Conservation (phyloP, 2,797 vertebrate genomes). For the Thamnophis elegans region DNA sequence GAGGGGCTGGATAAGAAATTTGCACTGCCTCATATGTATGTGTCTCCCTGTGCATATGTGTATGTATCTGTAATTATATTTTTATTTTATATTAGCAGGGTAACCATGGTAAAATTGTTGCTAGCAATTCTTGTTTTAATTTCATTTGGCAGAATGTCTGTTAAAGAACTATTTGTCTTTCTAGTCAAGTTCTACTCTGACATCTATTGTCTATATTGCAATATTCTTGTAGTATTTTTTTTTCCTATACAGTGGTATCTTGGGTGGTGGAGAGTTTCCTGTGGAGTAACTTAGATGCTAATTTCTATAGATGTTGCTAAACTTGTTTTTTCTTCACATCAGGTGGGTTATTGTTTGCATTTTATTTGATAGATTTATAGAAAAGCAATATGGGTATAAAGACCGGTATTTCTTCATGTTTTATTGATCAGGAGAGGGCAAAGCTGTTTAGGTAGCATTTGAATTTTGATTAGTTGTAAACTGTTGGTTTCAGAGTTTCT, state of each 20-base stretch:
- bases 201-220: constrained; percentile 55
- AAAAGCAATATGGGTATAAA: constrained; percentile 66
- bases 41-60: background rate
- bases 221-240: constrained; percentile 41
- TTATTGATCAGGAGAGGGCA: constrained; percentile 66
- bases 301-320: constrained; percentile 61
- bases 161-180: constrained; percentile 53
- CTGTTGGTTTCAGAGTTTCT: constrained; percentile 59
- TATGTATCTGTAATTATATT: background rate
- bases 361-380: constrained; percentile 61
- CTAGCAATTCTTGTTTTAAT: constrained; percentile 53
- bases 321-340: constrained; percentile 36
- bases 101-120: constrained; percentile 40
- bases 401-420: constrained; percentile 68
- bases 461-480: constrained; percentile 64
- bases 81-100: constrained; percentile 38
- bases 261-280: constrained; percentile 51
- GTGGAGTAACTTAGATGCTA: constrained; percentile 64
- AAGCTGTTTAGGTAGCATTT: constrained; percentile 60
- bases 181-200: constrained; percentile 52
- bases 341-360: constrained; percentile 23
- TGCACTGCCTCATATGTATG: background rate
- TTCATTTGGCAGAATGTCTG: constrained; percentile 47
- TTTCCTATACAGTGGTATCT: constrained; percentile 54
- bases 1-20: constrained; percentile 33